Conservation (phyloP, 2,113 vertebrate genomes). For the Dicaeum eximium region DNA sequence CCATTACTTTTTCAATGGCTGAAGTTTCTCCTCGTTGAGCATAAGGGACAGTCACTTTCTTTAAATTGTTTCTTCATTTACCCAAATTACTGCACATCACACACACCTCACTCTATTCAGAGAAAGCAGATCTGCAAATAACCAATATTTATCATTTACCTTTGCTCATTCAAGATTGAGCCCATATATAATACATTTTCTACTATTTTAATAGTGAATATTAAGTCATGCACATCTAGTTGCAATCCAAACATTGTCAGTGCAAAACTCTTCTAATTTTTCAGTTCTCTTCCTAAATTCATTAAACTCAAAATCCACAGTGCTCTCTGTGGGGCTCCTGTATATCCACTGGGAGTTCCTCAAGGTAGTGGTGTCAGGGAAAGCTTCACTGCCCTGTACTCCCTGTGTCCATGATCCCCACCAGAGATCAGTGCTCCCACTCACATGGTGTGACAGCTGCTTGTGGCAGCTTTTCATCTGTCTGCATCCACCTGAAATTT, state of each 20-base stretch:
- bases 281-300: not conserved
- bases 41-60: not conserved
- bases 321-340: not conserved
- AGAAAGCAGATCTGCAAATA: not conserved
- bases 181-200: not conserved
- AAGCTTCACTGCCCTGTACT: not conserved
- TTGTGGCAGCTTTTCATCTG: not conserved
- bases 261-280: not conserved
- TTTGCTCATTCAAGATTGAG: not conserved
- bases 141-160: not conserved
- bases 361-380: not conserved
- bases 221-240: not conserved
- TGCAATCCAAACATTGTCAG: not conserved
- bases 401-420: too few relatives aligned
- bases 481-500: not conserved
- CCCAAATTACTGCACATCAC: not conserved
- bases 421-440: not conserved
- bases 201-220: not conserved
- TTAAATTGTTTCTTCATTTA: not conserved
- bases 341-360: not conserved
- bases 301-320: not conserved
- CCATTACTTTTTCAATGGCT: not conserved
- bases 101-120: not conserved
- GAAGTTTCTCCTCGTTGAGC: not conserved
- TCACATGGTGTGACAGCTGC: not conserved